Base-by-base conservation (phyloP, 2,113 vertebrate genomes). In the Hippocampus barbouri region DNA sequence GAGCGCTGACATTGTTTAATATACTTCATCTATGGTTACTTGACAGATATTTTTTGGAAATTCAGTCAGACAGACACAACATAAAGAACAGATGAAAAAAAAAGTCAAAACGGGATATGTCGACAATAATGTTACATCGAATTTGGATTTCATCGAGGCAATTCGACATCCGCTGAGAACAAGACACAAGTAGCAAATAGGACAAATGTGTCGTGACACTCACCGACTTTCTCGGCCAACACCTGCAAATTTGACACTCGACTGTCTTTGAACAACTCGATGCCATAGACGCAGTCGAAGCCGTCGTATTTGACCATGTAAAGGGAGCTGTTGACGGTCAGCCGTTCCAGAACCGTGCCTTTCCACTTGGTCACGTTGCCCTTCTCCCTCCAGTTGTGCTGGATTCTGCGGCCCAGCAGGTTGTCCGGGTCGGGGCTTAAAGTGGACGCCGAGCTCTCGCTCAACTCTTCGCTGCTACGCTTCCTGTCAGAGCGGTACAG, bases 261-360 rank as follows among this genome's bases (percentile, higher is more conserved):
- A 54, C 76, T 89, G 53, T 94, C 93, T 79, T 93, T 93, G 86
- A 93, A 94, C 69, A 94, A 88, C 87, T 94, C 93, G 3, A 94
- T 94, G 84, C 93, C 93, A 0, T 94, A 94, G 75, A 94, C 90
- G 2, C 93, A 94, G 45, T 94, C 93, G 0, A 94, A 94, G 70
- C 92, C 93, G 18, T 94, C 93, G 43, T 94, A 94, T 80, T 94
- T 94, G 63, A 94, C 91, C 93, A 94, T 93, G 85, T 90, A 94
- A 66, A 94, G 91, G 1, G 90, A 92, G 47, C 56, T 88, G 86
- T 93, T 93, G 65, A 93, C 91, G 14, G 78, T 89, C 1, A 94
- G 88, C 15, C 92, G 91, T 86, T 94, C 93, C 80, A 94, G 82
- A 2, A 94, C 93, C 0, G 93, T 94, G 74, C 93, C 93, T 75